Evolutionary conservation across 92 coral and sea anemone genomes (phyloP).

Genomic region (Nematostella vectensis): DNA sequence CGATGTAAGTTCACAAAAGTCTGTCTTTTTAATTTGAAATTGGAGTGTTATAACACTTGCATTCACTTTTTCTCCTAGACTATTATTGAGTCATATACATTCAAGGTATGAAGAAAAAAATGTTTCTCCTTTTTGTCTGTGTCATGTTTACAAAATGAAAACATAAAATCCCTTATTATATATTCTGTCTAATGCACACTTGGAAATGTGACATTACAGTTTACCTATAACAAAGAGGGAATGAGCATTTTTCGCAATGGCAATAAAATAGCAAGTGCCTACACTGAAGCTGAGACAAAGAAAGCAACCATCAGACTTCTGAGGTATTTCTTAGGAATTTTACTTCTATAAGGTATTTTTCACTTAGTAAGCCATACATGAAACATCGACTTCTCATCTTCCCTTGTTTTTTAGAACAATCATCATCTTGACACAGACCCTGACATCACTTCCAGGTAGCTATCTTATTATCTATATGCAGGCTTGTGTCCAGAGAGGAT

Average conservation of each 20-base stretch:
- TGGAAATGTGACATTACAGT: constrained; percentile 34
- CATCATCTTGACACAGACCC: constrained; percentile 88
- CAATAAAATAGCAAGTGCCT: constrained; percentile 86
- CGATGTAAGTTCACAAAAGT: constrained; percentile 53
- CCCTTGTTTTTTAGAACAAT: constrained; percentile 70
- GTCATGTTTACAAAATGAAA: constrained; percentile 1
- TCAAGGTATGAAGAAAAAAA: constrained; percentile 53
- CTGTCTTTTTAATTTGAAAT: background rate
- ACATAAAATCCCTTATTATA: background rate
- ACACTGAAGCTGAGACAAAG: constrained; percentile 93
- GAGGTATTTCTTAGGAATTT: constrained; percentile 49
- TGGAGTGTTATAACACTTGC: background rate
- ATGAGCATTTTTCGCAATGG: constrained; percentile 89
- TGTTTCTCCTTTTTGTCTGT: background rate
- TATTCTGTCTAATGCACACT: background rate
- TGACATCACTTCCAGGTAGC: constrained; percentile 95
- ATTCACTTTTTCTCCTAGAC: constrained; percentile 38
- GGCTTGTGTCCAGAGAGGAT: too few relatives aligned
- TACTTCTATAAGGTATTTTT: background rate
- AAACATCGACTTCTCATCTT: too few relatives aligned
- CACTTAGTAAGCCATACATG: too few relatives aligned
- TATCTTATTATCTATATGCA: too few relatives aligned
- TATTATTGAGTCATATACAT: constrained; percentile 87
- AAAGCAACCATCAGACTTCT: constrained; percentile 89
- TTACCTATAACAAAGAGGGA: constrained; percentile 76